Evolutionary conservation across 2,113 vertebrate genomes (phyloP).

Genomic region (Dipodomys ordii): DNA sequence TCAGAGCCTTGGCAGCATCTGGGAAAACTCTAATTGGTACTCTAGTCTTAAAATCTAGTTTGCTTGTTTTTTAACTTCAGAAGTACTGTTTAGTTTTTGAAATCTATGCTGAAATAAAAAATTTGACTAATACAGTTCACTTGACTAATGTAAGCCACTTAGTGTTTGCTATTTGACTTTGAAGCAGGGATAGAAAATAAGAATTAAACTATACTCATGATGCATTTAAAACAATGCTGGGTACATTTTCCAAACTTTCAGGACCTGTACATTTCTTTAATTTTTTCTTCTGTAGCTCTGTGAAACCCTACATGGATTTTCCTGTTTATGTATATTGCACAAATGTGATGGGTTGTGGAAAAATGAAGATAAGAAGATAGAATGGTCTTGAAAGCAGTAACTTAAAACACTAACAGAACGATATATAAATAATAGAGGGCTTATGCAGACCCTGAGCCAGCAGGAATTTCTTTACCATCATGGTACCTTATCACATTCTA

Average conservation of each 20-base stretch:
- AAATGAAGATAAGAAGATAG: background rate
- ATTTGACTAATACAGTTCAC: background rate
- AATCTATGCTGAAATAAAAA: conserved; percentile 52
- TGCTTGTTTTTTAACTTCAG: background rate
- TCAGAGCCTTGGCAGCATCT: background rate
- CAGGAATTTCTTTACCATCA: background rate
- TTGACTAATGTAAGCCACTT: background rate
- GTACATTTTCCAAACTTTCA: conserved; percentile 13
- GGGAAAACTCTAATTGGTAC: background rate
- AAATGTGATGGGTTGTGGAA: background rate
- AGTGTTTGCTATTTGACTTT: conserved; percentile 47
- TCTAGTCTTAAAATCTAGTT: conserved; percentile 12
- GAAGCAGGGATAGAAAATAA: conserved; percentile 28
- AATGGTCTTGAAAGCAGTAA: conserved; percentile 28
- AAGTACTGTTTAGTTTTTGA: conserved; percentile 32
- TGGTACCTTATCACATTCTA: background rate
- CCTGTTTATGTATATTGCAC: background rate
- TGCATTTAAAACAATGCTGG: background rate
- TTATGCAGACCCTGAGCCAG: background rate
- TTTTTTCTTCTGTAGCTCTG: conserved; percentile 23
- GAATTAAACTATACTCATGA: background rate
- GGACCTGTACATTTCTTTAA: background rate
- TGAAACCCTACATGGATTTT: conserved; percentile 47
- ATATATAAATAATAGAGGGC: background rate
- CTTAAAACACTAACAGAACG: background rate